A percentile compares a stretch with the other conserved stretches of the same genome.
phyloP scores from a whole-genome alignment of 1,140 invertebrate species.

The Hyposmocoma kahamanoa region DNA sequence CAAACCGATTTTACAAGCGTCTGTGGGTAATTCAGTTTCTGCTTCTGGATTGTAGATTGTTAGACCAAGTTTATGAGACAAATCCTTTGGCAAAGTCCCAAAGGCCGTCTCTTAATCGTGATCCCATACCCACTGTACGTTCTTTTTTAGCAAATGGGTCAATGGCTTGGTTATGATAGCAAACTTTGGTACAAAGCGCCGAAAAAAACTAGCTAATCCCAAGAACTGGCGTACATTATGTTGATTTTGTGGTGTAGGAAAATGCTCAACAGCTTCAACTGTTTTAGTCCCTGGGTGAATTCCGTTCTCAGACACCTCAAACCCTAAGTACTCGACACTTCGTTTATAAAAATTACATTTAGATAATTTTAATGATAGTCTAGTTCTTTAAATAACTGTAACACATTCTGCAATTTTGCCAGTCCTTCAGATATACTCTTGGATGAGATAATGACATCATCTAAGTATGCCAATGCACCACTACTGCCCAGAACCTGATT shows the following conservation, averaged over 20 bases:
- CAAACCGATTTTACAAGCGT: slow-evolving; percentile 10
- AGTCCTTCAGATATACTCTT: slow-evolving; percentile 28
- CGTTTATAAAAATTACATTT: slow-evolving; percentile 6
- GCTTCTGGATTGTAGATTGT: slow-evolving; percentile 7
- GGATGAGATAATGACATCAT: slow-evolving; percentile 23
- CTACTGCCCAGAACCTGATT: slow-evolving; percentile 19
- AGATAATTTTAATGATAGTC: slow-evolving; percentile 2
- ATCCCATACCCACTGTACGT: slow-evolving; percentile 1
- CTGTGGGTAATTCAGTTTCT: slow-evolving; percentile 8
- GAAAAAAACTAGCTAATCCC: not conserved
- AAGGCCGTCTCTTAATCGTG: slow-evolving; percentile 6
- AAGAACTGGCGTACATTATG: not conserved
- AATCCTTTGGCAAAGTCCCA: not conserved
- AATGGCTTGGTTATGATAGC: not conserved
- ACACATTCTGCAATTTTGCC: slow-evolving; percentile 1
- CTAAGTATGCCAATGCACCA: slow-evolving; percentile 18
- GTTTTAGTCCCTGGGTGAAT: slow-evolving; percentile 11
- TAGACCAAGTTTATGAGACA: slow-evolving; percentile 2
- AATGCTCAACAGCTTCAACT: slow-evolving; percentile 17
- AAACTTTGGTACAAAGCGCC: not conserved
- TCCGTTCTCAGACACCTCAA: slow-evolving; percentile 5
- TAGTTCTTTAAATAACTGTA: slow-evolving; percentile 2
- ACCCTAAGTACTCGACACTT: slow-evolving; percentile 8
- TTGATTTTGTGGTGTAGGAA: slow-evolving; percentile 11
- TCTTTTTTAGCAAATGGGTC: not conserved